Base-by-base conservation (phyloP, 2,888 invertebrate species). In the Bruchidius siliquastri region DNA sequence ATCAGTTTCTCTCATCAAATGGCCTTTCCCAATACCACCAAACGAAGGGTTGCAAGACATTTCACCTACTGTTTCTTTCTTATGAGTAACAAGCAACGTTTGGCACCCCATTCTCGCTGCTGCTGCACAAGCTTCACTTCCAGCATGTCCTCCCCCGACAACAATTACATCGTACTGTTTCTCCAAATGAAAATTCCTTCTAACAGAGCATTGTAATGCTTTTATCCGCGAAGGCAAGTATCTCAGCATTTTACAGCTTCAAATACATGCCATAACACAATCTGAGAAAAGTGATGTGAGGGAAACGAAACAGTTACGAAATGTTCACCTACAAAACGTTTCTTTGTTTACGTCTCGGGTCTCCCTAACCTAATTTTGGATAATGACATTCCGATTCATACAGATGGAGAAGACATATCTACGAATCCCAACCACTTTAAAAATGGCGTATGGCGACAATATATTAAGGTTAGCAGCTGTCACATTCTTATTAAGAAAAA, bases 21-120 rank as follows among this genome's bases (percentile, higher is more conserved):
- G 95, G 0, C 96, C 96, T 86, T 97, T 97, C 0, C 96, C 96
- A 79, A 97, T 94, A 8, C 96, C 96, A 26, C 96, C 96, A 87
- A 97, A 97, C 0, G 96, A 94, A 21, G 97, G 96, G 87, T 97
- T 97, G 83, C 97, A 96, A 0, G 96, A 95, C 96, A 97, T 97
- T 87, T 95, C 96, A 90, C 95, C 96, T 76, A 97, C 91, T 1
- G 95, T 95, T 79, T 91, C 91, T 80, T 91, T 90, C 82, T 95
- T 96, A 81, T 96, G 96, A 0, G 96, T 97, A 10, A 96, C 88
- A 49, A 97, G 88, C 71, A 96, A 84, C 0, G 96, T 96, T 76
- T 88, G 89, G 0, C 92, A 92, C 10, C 95, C 95, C 92, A 95
- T 94, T 82, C 96, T 88, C 0, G 94, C 92, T 0, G 96, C 91